Base-by-base conservation (phyloP, 2,113 vertebrate species). In the Rhineura floridana region DNA sequence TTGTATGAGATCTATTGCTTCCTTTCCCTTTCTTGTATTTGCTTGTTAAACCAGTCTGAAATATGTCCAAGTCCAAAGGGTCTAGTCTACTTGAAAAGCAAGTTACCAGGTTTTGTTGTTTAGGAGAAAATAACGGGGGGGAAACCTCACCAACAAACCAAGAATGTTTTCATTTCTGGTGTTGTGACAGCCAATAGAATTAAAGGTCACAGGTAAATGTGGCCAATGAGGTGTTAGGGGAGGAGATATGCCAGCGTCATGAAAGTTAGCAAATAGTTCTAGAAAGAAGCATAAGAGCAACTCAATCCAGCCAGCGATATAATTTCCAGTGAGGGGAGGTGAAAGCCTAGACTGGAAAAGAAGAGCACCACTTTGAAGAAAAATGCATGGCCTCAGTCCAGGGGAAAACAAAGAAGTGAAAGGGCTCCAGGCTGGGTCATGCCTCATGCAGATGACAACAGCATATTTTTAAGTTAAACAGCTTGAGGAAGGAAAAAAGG, bases 11-110 rank as follows among this genome's bases (percentile, higher is more conserved):
- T n/a, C n/a, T 63, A 2, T 39, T 62, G 17, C 52, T n/a, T 70
- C 39, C 15, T 67, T 25, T 21, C 30, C 10, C 3, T 85, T 3
- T 69, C 0, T 1, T 90, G 50, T 59, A 91, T 89, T 86, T 69
- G 70, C 36, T 82, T 86, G 59, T 85, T 67, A 59, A 75, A 88
- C 88, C 91, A 65, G 50, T 52, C 90, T 90, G 84, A 91, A 93
- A 92, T 91, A 90, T 75, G 48, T 48, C 75, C n/a, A 75, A n/a
- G 79, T 76, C 78, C 87, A 79, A 94, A 92, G 70, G 77, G 81
- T 89, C 87, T 13, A 83, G 90, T 77, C 70, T 88, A 94, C 90
- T 89, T 95, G 90, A 94, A 95, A 94, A 95, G 91, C 92, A 88
- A 92, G 93, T 90, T 94, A 0, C 5, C 25, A 67, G 30, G 33